Base-by-base conservation (phyloP, 2,113 vertebrate genomes). In the Neomonachus schauinslandi region DNA sequence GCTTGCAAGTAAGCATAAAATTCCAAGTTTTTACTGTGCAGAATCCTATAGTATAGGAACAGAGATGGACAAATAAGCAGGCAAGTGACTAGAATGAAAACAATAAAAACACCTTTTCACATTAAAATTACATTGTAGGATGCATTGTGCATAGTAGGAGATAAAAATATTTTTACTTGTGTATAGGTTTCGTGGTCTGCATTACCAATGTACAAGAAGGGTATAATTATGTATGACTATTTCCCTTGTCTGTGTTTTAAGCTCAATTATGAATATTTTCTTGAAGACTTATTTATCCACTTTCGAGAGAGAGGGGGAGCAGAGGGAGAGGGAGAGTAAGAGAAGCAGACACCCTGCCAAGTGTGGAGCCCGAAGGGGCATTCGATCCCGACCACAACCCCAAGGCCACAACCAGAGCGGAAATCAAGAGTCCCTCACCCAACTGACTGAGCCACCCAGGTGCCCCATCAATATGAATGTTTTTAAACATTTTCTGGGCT, bases 1-100 rank as follows among this genome's bases (percentile, higher is more conserved):
- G 89, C 95, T 97, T 92, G 69, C 93, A 96, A 97, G 94, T 94
- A 97, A 97, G 95, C 96, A 92, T 80, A 97, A 96, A 97, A 94
- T 92, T 95, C 69, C 84, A 90, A 98, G 83, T 96, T 97, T 77
- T 95, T 83, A 90, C 96, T 96, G 36, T 85, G 74, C 65, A 96
- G 93, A 97, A 94, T 59, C 71, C 69, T 84, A 72, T 53, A 84
- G 51, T 49, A 77, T 6, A 95, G 76, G 46, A 53, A 42, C 69
- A 95, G 84, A 97, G 91, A 97, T 81, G 59, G 88, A 95, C 85
- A 97, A 85, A 97, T 87, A 95, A 85, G 42, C 46, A 51, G 36
- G 49, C 83, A 93, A 96, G 92, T 79, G 39, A 90, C 53, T 5
- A 83, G 51, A 95, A 80, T 46, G n/a, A 93, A 42, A 76, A 67